Conservation (phyloP, 2,797 vertebrate species). For the Danio albolineatus region DNA sequence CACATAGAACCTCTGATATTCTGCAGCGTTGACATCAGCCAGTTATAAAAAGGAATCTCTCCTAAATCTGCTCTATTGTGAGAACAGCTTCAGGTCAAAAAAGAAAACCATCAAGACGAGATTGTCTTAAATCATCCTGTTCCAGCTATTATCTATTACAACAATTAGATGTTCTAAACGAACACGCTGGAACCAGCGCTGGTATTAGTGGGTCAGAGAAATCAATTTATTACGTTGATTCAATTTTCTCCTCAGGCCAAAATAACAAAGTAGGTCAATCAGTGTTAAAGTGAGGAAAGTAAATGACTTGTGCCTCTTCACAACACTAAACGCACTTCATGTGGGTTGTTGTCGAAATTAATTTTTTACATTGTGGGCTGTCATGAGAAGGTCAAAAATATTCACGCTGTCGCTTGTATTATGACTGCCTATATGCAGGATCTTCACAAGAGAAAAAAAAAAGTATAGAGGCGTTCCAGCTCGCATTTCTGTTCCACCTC, state of each 20-base stretch:
- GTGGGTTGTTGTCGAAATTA: conserved; percentile 56
- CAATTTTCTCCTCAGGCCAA: conserved; percentile 53
- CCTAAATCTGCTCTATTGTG: background rate
- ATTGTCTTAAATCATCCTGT: background rate
- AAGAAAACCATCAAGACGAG: background rate
- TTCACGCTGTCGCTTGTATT: conserved; percentile 30
- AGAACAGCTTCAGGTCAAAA: conserved; percentile 13
- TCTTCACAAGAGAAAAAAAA: conserved; percentile 28
- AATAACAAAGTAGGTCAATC: conserved; percentile 61
- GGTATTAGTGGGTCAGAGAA: conserved; percentile 52
- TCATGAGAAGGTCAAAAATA: conserved; percentile 45
- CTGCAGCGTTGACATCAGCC: background rate
- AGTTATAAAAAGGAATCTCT: background rate
- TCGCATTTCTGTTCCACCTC: conserved; percentile 32
- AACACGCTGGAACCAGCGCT: conserved; percentile 27
- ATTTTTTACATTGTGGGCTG: conserved; percentile 28
- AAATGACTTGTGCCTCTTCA: conserved; percentile 46
- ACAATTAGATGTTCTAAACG: conserved; percentile 2
- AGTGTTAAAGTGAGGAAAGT: conserved; percentile 53
- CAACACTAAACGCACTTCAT: conserved; percentile 46
- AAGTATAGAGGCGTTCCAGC: conserved; percentile 39
- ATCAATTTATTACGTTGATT: conserved; percentile 51
- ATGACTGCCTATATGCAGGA: conserved; percentile 23
- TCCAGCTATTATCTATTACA: conserved; percentile 2
- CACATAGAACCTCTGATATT: background rate